phyloP scores from a whole-genome alignment of 2,797 vertebrate species.

The Danio tinwini region DNA sequence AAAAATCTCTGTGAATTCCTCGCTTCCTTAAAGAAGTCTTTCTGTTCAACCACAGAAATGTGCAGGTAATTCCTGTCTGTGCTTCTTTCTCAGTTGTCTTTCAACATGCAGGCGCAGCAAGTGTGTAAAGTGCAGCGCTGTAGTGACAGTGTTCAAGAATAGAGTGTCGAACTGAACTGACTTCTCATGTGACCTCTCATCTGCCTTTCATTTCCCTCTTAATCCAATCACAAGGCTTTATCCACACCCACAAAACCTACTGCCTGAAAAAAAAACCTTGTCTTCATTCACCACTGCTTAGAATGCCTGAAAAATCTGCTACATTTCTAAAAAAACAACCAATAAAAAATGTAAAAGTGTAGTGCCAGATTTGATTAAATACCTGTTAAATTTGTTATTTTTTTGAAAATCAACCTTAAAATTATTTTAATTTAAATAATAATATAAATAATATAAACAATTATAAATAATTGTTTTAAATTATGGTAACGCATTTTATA shows the following conservation, averaged over 20 bases:
- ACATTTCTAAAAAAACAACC: neutral
- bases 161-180: conserved; percentile 24
- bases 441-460: too few relatives aligned
- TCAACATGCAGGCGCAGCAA: neutral
- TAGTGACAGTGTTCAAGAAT: neutral
- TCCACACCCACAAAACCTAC: neutral
- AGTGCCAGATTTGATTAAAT: too few relatives aligned
- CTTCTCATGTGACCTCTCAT: conserved; percentile 59
- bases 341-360: neutral
- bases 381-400: too few relatives aligned
- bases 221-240: conserved; percentile 50
- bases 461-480: too few relatives aligned
- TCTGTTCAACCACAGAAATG: neutral
- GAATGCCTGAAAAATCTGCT: neutral
- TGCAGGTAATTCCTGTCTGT: neutral
- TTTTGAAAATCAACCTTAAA: too few relatives aligned
- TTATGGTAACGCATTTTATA: too few relatives aligned
- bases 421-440: too few relatives aligned
- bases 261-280: neutral
- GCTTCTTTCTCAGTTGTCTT: neutral
- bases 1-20: conserved; percentile 11
- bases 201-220: conserved; percentile 49
- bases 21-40: neutral
- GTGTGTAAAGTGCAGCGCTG: neutral
- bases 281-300: neutral